These are phyloP conservation scores for Aurelia aurita DNA, from an alignment of 30 jellyfish, hydroid and myxozoan species.

Conservation along the genomic window DNA sequence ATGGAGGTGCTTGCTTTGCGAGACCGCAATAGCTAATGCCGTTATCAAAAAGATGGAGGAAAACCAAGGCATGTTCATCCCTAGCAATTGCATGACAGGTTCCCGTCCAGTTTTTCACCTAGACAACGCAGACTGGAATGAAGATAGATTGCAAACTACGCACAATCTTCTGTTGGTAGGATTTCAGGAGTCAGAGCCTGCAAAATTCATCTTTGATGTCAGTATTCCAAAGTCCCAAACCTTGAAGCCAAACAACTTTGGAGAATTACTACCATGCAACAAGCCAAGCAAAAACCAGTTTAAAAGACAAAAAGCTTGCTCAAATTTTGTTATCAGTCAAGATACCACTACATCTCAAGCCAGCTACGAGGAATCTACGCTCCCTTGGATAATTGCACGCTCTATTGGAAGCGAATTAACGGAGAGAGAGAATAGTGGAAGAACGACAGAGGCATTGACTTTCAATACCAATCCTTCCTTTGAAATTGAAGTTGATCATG, in stretches of 20 bases:
- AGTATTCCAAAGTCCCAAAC: conserved; percentile 19
- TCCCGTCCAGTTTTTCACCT: neutral
- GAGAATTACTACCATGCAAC: conserved; percentile 33
- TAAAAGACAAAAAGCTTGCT: conserved; percentile 8
- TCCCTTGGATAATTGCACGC: too few species aligned
- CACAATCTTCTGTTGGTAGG: too few species aligned
- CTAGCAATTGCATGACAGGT: neutral
- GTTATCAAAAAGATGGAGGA: neutral
- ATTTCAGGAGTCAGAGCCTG: too few species aligned
- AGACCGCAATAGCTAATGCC: neutral
- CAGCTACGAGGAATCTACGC: too few species aligned
- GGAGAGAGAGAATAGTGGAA: too few species aligned
- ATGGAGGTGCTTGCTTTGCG: neutral
- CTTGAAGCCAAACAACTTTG: conserved; percentile 21
- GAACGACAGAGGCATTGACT: too few species aligned
- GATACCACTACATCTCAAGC: too few species aligned
- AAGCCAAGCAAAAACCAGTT: conserved; percentile 30
- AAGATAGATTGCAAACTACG: neutral
- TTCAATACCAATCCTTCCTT: too few species aligned
- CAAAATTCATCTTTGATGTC: neutral
- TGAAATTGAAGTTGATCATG: too few species aligned
- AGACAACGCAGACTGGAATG: neutral
- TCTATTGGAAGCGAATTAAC: too few species aligned
- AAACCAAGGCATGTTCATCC: neutral
- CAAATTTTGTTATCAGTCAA: neutral